These are phyloP conservation scores for Halesus radiatus DNA, from an alignment of 1,140 invertebrate genomes.

Conservation along the genomic window DNA sequence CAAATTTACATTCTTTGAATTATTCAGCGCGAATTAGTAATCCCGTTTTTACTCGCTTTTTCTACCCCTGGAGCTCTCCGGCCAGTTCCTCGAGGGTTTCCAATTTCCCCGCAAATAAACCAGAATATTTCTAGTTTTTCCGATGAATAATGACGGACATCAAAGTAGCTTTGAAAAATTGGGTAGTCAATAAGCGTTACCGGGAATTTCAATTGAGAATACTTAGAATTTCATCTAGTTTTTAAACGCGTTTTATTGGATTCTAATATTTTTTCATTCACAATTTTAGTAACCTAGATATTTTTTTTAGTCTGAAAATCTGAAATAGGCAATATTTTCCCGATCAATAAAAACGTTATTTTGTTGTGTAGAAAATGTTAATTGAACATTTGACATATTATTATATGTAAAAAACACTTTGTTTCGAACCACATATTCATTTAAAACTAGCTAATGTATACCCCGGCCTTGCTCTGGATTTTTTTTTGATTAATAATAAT, in stretches of 20 bases:
- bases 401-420: no score
- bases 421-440: no score
- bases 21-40: slow-evolving; percentile 58
- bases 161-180: slow-evolving; percentile 21
- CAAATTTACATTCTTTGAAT: slow-evolving; percentile 58
- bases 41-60: slow-evolving; percentile 52
- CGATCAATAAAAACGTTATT: no score
- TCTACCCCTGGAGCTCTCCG: background rate
- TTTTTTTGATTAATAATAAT: no score
- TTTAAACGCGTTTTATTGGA: background rate
- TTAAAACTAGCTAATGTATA: no score
- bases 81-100: slow-evolving; percentile 11
- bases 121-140: slow-evolving; percentile 20
- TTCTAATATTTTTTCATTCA: background rate
- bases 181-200: background rate
- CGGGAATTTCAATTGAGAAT: background rate
- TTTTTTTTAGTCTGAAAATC: background rate
- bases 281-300: background rate
- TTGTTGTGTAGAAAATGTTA: no score
- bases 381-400: no score
- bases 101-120: slow-evolving; percentile 36
- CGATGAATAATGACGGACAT: slow-evolving; percentile 24
- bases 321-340: no score
- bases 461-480: no score
- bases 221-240: background rate